A percentile compares a stretch with the other conserved stretches of the same genome.
Evolutionary conservation across 2,888 invertebrate species (phyloP).

Genomic region (Mythimna vitellina): DNA sequence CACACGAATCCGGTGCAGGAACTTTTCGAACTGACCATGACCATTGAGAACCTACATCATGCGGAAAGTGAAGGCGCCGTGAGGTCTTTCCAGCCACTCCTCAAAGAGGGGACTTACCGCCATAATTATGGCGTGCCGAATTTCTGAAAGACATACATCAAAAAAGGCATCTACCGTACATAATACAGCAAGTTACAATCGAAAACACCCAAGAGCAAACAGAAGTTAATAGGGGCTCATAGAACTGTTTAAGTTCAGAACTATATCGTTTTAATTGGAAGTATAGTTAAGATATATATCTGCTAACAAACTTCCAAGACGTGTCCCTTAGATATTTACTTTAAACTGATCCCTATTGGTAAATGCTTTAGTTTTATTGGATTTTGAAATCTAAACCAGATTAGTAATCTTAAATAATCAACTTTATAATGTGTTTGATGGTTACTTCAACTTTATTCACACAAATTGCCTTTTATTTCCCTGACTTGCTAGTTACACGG

Average conservation of each 20-base stretch:
- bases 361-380: slow-evolving; percentile 9
- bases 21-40: too few relatives aligned
- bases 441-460: too few relatives aligned
- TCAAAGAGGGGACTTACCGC: too few relatives aligned
- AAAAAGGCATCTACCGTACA: slow-evolving; percentile 10
- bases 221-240: slow-evolving; percentile 37
- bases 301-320: slow-evolving; percentile 21
- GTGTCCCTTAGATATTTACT: slow-evolving; percentile 13
- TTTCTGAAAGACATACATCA: slow-evolving; percentile 23
- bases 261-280: slow-evolving; percentile 52
- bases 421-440: not conserved
- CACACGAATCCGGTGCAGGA: too few relatives aligned
- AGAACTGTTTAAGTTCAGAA: slow-evolving; percentile 38
- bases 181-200: slow-evolving; percentile 26
- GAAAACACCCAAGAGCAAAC: slow-evolving; percentile 48
- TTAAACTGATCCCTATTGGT: slow-evolving; percentile 15
- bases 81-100: too few relatives aligned
- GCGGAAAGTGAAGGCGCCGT: too few relatives aligned
- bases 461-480: too few relatives aligned
- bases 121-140: too few relatives aligned
- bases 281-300: slow-evolving; percentile 44
- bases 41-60: too few relatives aligned
- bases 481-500: too few relatives aligned
- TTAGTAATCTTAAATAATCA: not conserved
- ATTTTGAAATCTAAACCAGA: not conserved